Evolutionary conservation across 2,113 vertebrate species (phyloP).

Genomic region (Onychostruthus taczanowskii): DNA sequence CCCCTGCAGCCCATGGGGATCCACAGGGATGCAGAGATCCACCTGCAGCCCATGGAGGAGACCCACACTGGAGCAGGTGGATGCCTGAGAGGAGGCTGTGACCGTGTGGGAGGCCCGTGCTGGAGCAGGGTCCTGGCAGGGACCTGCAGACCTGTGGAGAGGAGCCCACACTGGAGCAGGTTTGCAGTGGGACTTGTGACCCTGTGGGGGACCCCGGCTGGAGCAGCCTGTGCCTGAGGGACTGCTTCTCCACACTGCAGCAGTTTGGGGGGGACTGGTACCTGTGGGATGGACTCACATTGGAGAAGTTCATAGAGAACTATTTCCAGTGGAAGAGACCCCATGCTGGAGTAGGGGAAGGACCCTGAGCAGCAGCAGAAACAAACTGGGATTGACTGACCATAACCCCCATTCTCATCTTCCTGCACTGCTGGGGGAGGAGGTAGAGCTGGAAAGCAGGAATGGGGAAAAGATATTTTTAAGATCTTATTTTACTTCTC

Average conservation of each 20-base stretch:
- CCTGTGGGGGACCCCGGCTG: neutral
- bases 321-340: neutral
- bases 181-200: neutral
- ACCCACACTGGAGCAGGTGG: neutral
- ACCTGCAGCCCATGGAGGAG: neutral
- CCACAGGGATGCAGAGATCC: neutral
- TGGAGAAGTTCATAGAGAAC: neutral
- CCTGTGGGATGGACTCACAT: accelerated
- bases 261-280: neutral
- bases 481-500: neutral
- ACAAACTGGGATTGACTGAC: neutral
- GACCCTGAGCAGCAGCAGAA: neutral
- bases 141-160: neutral
- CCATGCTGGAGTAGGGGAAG: neutral
- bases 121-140: neutral
- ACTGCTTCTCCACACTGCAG: neutral
- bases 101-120: neutral
- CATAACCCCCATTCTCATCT: neutral
- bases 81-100: neutral
- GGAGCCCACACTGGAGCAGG: neutral
- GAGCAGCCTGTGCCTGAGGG: neutral
- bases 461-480: neutral
- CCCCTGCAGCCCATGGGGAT: neutral
- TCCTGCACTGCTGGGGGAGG: neutral
- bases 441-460: neutral